These are phyloP conservation scores for Diabrotica undecimpunctata DNA, from an alignment of 1,140 invertebrate species.

Conservation along the genomic window DNA sequence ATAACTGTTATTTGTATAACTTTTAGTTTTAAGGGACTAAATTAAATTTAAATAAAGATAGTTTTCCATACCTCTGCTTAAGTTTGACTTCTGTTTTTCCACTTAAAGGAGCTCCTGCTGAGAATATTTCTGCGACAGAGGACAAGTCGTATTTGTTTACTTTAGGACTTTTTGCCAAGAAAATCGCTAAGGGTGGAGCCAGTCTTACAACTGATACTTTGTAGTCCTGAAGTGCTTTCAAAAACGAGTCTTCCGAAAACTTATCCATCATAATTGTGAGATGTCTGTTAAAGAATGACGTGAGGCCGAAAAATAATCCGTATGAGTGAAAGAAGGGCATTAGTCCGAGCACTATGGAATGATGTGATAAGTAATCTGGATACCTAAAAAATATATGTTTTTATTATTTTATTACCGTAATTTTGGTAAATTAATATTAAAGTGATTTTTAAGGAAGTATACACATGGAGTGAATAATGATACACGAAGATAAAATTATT, in stretches of 20 bases:
- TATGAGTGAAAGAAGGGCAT: slow-evolving; percentile 36
- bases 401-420: too few relatives aligned
- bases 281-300: slow-evolving; percentile 17
- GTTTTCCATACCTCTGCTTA: slow-evolving; percentile 36
- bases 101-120: slow-evolving; percentile 49
- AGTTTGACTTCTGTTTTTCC: slow-evolving; percentile 43
- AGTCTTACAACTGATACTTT: slow-evolving; percentile 17
- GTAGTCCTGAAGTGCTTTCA: slow-evolving; percentile 27
- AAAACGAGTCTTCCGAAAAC: slow-evolving; percentile 55
- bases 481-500: too few relatives aligned
- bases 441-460: too few relatives aligned
- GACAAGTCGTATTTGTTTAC: slow-evolving; percentile 46
- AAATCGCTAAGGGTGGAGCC: slow-evolving; percentile 28
- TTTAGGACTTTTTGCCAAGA: slow-evolving; percentile 30
- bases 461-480: too few relatives aligned
- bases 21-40: too few relatives aligned
- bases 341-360: slow-evolving; percentile 23
- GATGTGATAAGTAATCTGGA: slow-evolving; percentile 14
- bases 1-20: too few relatives aligned
- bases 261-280: slow-evolving; percentile 43
- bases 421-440: too few relatives aligned
- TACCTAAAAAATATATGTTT: slow-evolving; percentile 23
- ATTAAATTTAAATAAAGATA: too few relatives aligned
- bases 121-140: slow-evolving; percentile 44
- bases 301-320: slow-evolving; percentile 28